Base-by-base conservation (phyloP, 2,113 vertebrate genomes). In the Toxostoma redivivum region DNA sequence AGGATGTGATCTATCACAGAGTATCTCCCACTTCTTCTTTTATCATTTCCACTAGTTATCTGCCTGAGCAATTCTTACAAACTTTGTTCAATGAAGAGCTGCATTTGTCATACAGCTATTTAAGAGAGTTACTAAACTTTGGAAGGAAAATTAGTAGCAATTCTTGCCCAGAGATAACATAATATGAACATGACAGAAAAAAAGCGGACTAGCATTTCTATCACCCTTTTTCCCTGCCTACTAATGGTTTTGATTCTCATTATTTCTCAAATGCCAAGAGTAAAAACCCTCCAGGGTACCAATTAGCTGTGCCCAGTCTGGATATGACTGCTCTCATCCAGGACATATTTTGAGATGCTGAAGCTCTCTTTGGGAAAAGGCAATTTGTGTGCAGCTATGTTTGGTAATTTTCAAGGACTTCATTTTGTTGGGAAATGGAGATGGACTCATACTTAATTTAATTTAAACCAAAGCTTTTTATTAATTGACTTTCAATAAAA, bases 371-470 rank as follows among this genome's bases (percentile, higher is more conserved):
- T 77, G 91, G 97, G 97, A 97, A 97, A 95, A 97, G 90, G 92
- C 96, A 98, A 98, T 98, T 98, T 98, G 97, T 97, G 85, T 95
- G 95, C 88, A 95, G 95, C 89, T 97, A 95, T 80, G 71, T 87
- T 95, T 42, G 74, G 86, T 27, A 35, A 97, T 97, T 97, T 97
- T 96, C 90, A 92, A 69, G 93, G 94, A 76, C 90, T 94, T 94
- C 31, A 35, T 78, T 88, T 95, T 57, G 19, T 42, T 57, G 47
- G 60, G 80, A 95, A 92, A 81, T 72, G 94, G 86, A 78, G 82
- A 84, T 73, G 37, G 94, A 67, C 35, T 94, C 6, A 4, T 40
- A 45, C 50, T 94, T 97, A 96, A 97, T 97, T 96, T 94, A 96
- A 97, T 95, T 96, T 97, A 93, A 95, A 78, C 4, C 77, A 91